Conservation (phyloP, 2,113 vertebrate species). For the Orientallactaga bullata region DNA sequence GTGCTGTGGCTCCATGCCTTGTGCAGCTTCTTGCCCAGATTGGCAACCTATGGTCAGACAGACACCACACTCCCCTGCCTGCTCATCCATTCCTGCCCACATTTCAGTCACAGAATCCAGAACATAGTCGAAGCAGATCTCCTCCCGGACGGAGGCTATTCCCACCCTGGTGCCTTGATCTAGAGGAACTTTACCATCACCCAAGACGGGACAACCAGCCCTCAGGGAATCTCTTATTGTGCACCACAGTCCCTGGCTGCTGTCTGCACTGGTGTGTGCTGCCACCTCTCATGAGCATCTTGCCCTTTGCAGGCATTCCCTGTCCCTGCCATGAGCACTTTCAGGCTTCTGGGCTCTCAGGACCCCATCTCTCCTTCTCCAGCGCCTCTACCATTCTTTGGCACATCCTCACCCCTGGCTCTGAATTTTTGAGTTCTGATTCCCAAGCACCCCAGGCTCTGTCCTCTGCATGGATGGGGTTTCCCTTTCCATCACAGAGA, state of each 20-base stretch:
- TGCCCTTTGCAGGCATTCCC: rapidly evolving
- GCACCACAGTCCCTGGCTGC: rapidly evolving
- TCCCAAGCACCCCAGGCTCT: background rate
- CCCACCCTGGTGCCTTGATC: too few species aligned
- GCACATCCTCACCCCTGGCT: background rate
- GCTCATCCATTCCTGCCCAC: background rate
- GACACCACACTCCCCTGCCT: rapidly evolving
- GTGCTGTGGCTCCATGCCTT: background rate
- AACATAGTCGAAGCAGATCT: background rate
- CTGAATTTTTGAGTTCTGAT: background rate
- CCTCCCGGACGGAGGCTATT: rapidly evolving
- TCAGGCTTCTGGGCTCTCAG: background rate
- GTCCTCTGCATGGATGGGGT: background rate
- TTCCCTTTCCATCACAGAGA: background rate
- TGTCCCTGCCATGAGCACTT: background rate
- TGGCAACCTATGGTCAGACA: rapidly evolving
- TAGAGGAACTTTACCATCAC: background rate
- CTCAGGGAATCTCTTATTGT: rapidly evolving
- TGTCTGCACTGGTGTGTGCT: background rate
- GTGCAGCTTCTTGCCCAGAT: background rate
- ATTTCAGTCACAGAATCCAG: background rate
- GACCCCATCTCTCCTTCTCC: too few species aligned
- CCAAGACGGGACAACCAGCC: too few species aligned
- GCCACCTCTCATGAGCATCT: background rate
- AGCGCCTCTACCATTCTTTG: background rate